A percentile compares a stretch with the other conserved stretches of the same genome.
phyloP scores from a whole-genome alignment of 2,888 invertebrate species.

The Leptinotarsa juncta region DNA sequence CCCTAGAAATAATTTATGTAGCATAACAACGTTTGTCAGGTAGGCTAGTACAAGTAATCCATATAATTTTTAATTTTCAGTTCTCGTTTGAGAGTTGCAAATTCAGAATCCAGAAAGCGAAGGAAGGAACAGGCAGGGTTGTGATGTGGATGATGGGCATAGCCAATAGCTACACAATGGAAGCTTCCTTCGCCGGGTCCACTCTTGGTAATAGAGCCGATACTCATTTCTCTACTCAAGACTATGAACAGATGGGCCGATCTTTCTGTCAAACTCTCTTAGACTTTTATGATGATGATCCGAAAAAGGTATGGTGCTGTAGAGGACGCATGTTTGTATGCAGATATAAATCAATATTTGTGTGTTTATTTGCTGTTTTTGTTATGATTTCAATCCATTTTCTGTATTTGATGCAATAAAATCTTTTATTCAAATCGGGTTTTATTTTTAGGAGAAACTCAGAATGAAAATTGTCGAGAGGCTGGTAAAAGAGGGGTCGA shows the following conservation, averaged over 20 bases:
- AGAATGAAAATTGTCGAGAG: slow-evolving; percentile 84
- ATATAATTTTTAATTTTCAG: slow-evolving; percentile 65
- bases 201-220: slow-evolving; percentile 83
- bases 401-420: slow-evolving; percentile 27
- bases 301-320: slow-evolving; percentile 74
- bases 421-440: slow-evolving; percentile 41
- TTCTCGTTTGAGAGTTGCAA: slow-evolving; percentile 95
- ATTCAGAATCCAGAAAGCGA: slow-evolving; percentile 91
- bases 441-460: slow-evolving; percentile 74
- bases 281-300: slow-evolving; percentile 90
- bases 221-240: slow-evolving; percentile 85
- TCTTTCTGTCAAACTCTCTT: slow-evolving; percentile 93
- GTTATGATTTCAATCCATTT: slow-evolving; percentile 12
- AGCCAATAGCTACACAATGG: slow-evolving; percentile 94
- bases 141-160: slow-evolving; percentile 97
- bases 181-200: slow-evolving; percentile 94
- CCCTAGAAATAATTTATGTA: no score
- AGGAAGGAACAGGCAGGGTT: slow-evolving; percentile 94
- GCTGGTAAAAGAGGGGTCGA: slow-evolving; percentile 84
- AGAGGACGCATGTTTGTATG: slow-evolving; percentile 7
- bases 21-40: no score
- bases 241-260: slow-evolving; percentile 86
- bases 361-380: slow-evolving; percentile 15
- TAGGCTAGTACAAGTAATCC: no score
- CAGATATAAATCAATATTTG: neutral